Evolutionary conservation across 64 coral and sea anemone genomes (phyloP).

Genomic region (Pocillopora damicornis): DNA sequence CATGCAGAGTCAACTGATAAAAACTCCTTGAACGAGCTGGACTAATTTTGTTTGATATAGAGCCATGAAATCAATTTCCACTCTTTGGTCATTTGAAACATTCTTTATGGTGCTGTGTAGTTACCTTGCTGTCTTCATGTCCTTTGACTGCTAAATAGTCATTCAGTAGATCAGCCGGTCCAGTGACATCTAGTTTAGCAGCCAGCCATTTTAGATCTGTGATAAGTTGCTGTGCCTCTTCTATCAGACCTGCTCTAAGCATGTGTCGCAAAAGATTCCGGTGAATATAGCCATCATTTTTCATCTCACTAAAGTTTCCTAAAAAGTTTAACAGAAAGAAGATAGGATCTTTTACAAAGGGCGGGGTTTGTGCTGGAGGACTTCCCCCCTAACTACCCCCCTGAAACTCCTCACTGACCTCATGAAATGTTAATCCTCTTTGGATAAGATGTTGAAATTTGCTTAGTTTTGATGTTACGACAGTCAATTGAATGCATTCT

Average conservation of each 20-base stretch:
- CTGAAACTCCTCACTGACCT: too few species aligned
- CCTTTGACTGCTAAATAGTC: slow-evolving; percentile 75
- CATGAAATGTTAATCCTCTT: too few species aligned
- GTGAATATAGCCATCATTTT: slow-evolving; percentile 86
- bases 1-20: too few species aligned
- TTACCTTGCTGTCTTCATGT: slow-evolving; percentile 29
- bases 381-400: too few species aligned
- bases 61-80: not conserved
- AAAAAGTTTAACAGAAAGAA: not conserved
- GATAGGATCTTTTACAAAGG: too few species aligned
- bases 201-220: slow-evolving; percentile 76
- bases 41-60: too few species aligned
- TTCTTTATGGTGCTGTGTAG: not conserved
- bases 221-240: slow-evolving; percentile 58
- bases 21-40: too few species aligned
- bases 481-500: too few species aligned
- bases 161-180: slow-evolving; percentile 78
- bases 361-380: too few species aligned
- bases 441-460: too few species aligned
- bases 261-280: slow-evolving; percentile 89
- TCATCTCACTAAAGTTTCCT: slow-evolving; percentile 66
- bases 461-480: too few species aligned
- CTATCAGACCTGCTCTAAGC: slow-evolving; percentile 55
- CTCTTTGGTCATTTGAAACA: not conserved
- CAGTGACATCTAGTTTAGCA: slow-evolving; percentile 66